Percentiles rank a stretch among this genome's conserved stretches.
Conservation (phyloP, 37 sponge, comb jelly and placozoan species). For the Eunapius fragilis region DNA sequence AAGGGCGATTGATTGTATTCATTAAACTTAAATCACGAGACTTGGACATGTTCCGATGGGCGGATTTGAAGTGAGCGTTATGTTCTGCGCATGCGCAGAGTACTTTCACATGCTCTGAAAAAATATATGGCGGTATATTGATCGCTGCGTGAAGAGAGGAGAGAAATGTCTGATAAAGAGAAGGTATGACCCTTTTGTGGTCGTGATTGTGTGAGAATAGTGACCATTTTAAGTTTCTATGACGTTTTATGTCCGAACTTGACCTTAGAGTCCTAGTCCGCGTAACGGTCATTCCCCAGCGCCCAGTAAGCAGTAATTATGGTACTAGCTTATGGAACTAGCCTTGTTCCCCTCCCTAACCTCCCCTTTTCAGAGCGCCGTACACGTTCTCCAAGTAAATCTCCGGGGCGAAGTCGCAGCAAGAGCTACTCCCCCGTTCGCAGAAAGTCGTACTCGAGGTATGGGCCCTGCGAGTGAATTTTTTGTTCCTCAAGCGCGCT, state of each 20-base stretch:
- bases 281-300: not conserved
- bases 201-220: not conserved
- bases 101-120: not conserved
- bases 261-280: not conserved
- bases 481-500: not conserved
- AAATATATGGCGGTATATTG: not conserved
- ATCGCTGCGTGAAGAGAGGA: not conserved
- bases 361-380: not conserved
- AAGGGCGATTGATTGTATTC: too few relatives aligned
- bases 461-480: not conserved
- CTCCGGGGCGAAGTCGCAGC: not conserved
- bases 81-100: not conserved
- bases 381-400: not conserved
- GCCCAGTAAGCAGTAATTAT: not conserved
- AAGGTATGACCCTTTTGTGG: not conserved
- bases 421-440: not conserved
- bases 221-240: not conserved
- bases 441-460: not conserved
- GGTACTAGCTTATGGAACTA: too few relatives aligned
- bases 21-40: too few relatives aligned
- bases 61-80: not conserved
- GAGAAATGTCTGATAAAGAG: not conserved
- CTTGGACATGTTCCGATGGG: not conserved
- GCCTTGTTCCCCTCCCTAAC: too few relatives aligned
- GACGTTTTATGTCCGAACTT: not conserved